A percentile compares a stretch with the other conserved stretches of the same genome.
These are phyloP conservation scores for Spilarctia lutea DNA, from an alignment of 2,888 invertebrate species.

Conservation along the genomic window DNA sequence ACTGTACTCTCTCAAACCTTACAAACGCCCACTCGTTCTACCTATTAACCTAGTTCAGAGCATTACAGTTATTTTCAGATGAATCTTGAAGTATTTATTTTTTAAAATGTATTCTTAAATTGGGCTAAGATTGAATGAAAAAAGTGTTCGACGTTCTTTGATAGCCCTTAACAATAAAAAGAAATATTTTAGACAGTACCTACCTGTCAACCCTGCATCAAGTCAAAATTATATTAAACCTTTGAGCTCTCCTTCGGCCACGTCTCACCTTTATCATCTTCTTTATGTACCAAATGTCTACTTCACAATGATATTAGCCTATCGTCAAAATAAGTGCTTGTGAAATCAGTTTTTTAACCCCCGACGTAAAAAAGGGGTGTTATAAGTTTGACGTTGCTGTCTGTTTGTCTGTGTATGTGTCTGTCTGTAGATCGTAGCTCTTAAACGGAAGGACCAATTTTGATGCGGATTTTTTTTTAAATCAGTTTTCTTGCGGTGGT, in stretches of 20 bases:
- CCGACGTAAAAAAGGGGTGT: too few relatives aligned
- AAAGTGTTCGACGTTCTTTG: neutral
- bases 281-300: neutral
- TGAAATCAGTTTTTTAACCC: neutral
- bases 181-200: neutral
- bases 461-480: too few relatives aligned
- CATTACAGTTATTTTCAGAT: neutral
- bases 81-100: neutral
- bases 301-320: neutral
- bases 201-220: constrained; percentile 3
- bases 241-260: neutral
- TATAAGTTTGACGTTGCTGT: too few relatives aligned
- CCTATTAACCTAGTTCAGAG: neutral
- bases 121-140: neutral
- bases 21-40: neutral
- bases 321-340: neutral
- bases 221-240: neutral
- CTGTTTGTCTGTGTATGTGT: too few relatives aligned
- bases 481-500: too few relatives aligned
- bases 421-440: too few relatives aligned
- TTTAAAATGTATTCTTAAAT: neutral
- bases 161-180: neutral
- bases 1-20: neutral
- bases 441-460: too few relatives aligned
- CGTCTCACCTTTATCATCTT: neutral